Conservation (phyloP, 2,888 invertebrate genomes). For the Sinodicranocentrus sp. region DNA sequence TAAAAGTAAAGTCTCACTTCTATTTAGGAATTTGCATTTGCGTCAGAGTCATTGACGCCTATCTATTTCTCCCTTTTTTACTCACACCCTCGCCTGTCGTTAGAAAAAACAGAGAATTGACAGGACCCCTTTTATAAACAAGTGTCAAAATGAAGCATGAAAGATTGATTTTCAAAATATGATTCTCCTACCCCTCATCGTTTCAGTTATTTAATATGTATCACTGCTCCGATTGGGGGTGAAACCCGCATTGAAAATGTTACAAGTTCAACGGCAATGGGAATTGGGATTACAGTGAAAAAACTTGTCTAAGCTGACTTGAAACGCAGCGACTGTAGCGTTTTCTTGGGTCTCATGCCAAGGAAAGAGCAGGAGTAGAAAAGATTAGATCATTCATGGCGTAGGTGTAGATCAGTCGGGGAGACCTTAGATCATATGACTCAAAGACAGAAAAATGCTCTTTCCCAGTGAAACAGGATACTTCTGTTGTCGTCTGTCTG, state of each 20-base stretch:
- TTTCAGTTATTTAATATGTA: no score
- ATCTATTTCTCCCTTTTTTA: constrained; percentile 3
- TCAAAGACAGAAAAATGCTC: constrained; percentile 5
- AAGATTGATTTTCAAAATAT: constrained; percentile 61
- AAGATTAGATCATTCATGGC: not conserved
- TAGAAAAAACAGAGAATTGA: constrained; percentile 30
- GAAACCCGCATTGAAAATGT: no score
- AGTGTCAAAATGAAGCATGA: constrained; percentile 61
- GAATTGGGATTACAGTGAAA: constrained; percentile 1
- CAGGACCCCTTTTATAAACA: constrained; percentile 57
- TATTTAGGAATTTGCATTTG: not conserved
- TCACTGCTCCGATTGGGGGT: no score
- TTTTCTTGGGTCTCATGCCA: no score
- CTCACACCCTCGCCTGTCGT: constrained; percentile 28
- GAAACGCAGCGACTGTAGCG: not conserved
- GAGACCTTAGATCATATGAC: constrained; percentile 36
- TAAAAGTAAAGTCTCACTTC: not conserved
- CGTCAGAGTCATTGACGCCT: constrained; percentile 18
- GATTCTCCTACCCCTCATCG: constrained; percentile 22
- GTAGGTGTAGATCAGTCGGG: constrained; percentile 32
- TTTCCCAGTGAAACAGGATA: constrained; percentile 30
- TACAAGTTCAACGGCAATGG: no score
- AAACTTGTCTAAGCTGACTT: constrained; percentile 6
- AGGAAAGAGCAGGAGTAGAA: no score
- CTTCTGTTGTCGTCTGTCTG: constrained; percentile 16